Percentiles rank a stretch among this genome's conserved stretches.
Evolutionary conservation across 1,140 invertebrate species (phyloP).

Genomic region (Parasteatoda tepidariorum): DNA sequence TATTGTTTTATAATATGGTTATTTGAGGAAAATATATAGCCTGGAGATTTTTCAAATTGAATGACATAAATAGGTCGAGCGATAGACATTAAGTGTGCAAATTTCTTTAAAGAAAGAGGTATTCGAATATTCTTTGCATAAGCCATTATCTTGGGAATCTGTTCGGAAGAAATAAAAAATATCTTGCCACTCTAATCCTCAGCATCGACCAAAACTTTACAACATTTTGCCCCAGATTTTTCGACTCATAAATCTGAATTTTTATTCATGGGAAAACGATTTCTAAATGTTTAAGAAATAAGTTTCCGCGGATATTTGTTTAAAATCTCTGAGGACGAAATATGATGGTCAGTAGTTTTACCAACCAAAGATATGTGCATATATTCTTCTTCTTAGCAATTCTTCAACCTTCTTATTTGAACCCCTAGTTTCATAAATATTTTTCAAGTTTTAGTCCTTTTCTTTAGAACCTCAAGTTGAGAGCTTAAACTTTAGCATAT

Average conservation of each 20-base stretch:
- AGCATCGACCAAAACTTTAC: background rate
- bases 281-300: background rate
- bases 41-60: no score
- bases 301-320: slow-evolving; percentile 4
- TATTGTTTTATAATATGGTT: no score
- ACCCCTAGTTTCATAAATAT: slow-evolving; percentile 46
- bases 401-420: background rate
- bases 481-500: slow-evolving; percentile 50
- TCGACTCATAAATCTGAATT: background rate
- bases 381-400: slow-evolving; percentile 3
- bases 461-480: background rate
- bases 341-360: slow-evolving; percentile 23
- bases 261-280: background rate
- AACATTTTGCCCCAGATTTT: background rate
- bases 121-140: no score
- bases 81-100: no score
- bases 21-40: no score
- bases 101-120: no score
- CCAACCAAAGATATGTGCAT: slow-evolving; percentile 45
- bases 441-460: slow-evolving; percentile 43
- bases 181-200: background rate
- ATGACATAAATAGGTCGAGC: no score
- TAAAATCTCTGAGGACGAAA: slow-evolving; percentile 4
- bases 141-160: no score
- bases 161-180: no score